phyloP scores from a whole-genome alignment of 92 coral and sea anemone genomes.

The Umimayanthus chanpuru region DNA sequence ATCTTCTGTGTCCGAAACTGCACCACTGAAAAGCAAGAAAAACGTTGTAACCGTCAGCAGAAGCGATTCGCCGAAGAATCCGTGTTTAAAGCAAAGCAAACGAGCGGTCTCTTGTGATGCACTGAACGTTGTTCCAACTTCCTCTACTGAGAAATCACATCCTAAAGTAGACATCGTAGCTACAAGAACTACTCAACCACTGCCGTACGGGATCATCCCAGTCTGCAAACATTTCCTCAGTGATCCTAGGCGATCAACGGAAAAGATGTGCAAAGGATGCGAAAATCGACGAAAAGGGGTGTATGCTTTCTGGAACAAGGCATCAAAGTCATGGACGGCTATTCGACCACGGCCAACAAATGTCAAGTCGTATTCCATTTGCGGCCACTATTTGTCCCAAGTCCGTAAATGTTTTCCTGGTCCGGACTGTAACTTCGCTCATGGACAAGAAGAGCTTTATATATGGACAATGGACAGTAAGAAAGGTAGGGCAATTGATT shows the following conservation, averaged over 20 bases:
- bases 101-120: background rate
- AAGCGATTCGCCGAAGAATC: background rate
- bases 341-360: slow-evolving; percentile 19
- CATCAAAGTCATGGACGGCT: slow-evolving; percentile 11
- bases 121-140: background rate
- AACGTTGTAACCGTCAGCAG: background rate
- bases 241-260: background rate
- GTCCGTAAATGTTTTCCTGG: background rate
- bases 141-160: background rate
- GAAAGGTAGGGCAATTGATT: background rate
- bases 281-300: background rate
- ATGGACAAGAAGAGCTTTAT: slow-evolving; percentile 20
- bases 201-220: background rate
- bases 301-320: slow-evolving; percentile 11
- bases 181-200: background rate
- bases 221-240: slow-evolving; percentile 2
- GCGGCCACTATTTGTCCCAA: slow-evolving; percentile 16
- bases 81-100: background rate
- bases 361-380: background rate
- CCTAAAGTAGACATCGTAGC: slow-evolving; percentile 14
- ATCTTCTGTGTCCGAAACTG: background rate
- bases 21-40: background rate
- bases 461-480: slow-evolving; percentile 14
- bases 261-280: slow-evolving; percentile 5
- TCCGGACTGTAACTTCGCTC: slow-evolving; percentile 4